Evolutionary conservation across 2,888 invertebrate genomes (phyloP).

Genomic region (Carcina quercana): DNA sequence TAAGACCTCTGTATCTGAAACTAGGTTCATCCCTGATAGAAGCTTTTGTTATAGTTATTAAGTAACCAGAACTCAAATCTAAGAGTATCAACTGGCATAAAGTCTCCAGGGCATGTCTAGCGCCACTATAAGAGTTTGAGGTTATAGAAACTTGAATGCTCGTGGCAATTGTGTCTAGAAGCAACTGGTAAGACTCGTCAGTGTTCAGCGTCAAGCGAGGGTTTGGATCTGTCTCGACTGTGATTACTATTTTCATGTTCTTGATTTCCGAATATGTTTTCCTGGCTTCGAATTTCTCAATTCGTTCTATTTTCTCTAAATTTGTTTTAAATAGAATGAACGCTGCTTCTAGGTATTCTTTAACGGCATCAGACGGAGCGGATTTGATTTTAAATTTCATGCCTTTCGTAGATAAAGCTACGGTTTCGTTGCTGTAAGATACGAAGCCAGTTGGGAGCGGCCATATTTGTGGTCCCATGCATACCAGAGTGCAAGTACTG

Average conservation of each 20-base stretch:
- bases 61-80: conserved; percentile 76
- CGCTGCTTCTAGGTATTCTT: conserved; percentile 48
- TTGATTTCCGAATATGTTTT: conserved; percentile 20
- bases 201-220: conserved; percentile 77
- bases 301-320: conserved; percentile 56
- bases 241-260: conserved; percentile 55
- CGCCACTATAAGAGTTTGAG: conserved; percentile 81
- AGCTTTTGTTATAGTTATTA: conserved; percentile 77
- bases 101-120: conserved; percentile 83
- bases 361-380: conserved; percentile 40
- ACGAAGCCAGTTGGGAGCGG: conserved; percentile 83
- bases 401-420: conserved; percentile 69
- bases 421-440: conserved; percentile 73
- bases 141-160: conserved; percentile 60
- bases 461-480: conserved; percentile 82
- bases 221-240: conserved; percentile 68
- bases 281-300: conserved; percentile 29
- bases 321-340: conserved; percentile 65
- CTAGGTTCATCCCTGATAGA: conserved; percentile 84
- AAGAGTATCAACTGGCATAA: conserved; percentile 83
- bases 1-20: conserved; percentile 85
- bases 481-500: conserved; percentile 81
- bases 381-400: conserved; percentile 63
- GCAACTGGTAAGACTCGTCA: conserved; percentile 81
- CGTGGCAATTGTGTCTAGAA: conserved; percentile 50